A percentile compares a stretch with the other conserved stretches of the same genome.
phyloP scores from a whole-genome alignment of 2,113 vertebrate genomes.

The Centropristis striata region DNA sequence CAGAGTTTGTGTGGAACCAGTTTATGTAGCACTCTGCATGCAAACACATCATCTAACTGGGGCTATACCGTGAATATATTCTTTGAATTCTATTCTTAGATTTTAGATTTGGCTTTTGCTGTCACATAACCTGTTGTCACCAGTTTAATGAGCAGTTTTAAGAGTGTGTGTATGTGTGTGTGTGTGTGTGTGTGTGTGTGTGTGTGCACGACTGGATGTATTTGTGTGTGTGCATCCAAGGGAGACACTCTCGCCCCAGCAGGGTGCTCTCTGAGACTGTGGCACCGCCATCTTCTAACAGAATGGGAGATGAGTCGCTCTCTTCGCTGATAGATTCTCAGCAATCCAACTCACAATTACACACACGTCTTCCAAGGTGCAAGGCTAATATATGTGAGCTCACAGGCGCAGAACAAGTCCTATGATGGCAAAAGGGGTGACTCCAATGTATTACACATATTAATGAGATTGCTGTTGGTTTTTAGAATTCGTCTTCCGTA shows the following conservation, averaged over 20 bases:
- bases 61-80: not conserved
- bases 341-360: constrained; percentile 17
- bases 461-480: constrained; percentile 16
- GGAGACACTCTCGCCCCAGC: constrained; percentile 9
- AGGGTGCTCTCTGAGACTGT: constrained; percentile 15
- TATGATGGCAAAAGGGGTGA: constrained; percentile 3
- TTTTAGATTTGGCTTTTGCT: not conserved
- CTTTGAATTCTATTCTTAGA: not conserved
- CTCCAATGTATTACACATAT: not conserved
- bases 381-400: constrained; percentile 42
- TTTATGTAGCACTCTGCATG: not conserved
- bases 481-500: not conserved
- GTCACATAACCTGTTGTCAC: not conserved
- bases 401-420: constrained; percentile 14
- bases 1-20: not conserved
- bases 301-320: constrained; percentile 41
- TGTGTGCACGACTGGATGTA: not conserved
- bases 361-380: constrained; percentile 12
- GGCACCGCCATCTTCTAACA: constrained; percentile 39
- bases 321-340: constrained; percentile 20
- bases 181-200: not conserved
- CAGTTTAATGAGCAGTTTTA: constrained; percentile 9
- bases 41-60: not conserved
- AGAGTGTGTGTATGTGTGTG: not conserved
- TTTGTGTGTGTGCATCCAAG: constrained; percentile 19